Base-by-base conservation (phyloP, 2,888 invertebrate genomes). In the Dynastes maya region DNA sequence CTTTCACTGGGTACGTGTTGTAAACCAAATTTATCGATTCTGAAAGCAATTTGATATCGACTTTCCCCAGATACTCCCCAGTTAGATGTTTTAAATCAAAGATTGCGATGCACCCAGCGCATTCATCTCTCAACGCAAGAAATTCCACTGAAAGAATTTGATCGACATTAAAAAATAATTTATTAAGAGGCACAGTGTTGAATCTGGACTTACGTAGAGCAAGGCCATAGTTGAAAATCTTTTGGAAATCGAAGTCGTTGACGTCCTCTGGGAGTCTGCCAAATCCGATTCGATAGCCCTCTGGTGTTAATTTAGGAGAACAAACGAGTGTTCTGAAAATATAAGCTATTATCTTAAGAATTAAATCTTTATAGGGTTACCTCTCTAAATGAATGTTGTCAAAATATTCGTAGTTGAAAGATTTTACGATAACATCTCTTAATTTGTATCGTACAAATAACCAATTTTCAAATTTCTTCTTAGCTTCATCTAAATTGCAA, bases 381-480 rank as follows among this genome's bases (percentile, higher is more conserved):
- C 4, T 37, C 32, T 37, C 32, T 37, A 37, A 37, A 37, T 37
- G 4, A 37, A 37, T 37, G 5, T 37, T 2, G 0, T 37, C 32
- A 37, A 37, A 37, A 37, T 37, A 5, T 37, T 37, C 32, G 1
- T 37, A 37, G 5, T 37, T 37, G 4, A 32, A 32, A 32, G 32
- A 32, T 4, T 32, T 32, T 4, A 4, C 5, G 32, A 2, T 40
- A 8, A n/a, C 2, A 2, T 40, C n/a, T 6, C n/a, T 16, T n/a
- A 55, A 22, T 55, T 16, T 55, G 55, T 55, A 16, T 76, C 92
- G 90, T 55, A 92, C 90, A 68, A 91, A 88, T 84, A 92, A 92
- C 87, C 92, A 92, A 82, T 91, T 89, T 85, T 93, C 92, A 78
- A 94, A 86, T 86, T 93, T 93, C 80, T 89, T 89, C 83, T 94